Conservation (phyloP, 2,888 invertebrate species). For the Schrankia costaestrigalis region DNA sequence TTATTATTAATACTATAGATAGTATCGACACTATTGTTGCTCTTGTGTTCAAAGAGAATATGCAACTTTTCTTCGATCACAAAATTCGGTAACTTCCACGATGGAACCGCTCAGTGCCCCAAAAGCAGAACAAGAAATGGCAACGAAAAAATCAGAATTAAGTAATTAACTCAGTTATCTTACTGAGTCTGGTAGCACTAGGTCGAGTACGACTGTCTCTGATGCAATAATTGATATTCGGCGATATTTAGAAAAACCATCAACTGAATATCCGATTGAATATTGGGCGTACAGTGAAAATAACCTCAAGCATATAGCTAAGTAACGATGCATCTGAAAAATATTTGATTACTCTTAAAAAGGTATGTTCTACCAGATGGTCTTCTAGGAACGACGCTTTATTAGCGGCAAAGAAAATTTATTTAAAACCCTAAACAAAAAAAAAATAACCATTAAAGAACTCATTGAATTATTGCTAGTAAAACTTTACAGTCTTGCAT, state of each 20-base stretch:
- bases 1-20: neutral
- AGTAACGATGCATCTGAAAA: too few relatives aligned
- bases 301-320: neutral
- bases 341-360: too few relatives aligned
- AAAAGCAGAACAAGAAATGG: neutral
- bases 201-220: neutral
- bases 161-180: neutral
- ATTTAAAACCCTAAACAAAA: too few relatives aligned
- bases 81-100: neutral
- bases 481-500: slow-evolving; percentile 9
- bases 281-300: neutral
- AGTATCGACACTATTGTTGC: neutral
- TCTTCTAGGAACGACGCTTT: too few relatives aligned
- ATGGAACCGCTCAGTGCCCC: neutral
- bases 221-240: neutral
- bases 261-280: neutral
- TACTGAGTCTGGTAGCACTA: neutral
- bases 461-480: too few relatives aligned
- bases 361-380: too few relatives aligned
- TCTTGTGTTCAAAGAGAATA: neutral
- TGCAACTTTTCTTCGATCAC: neutral
- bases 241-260: neutral
- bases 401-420: too few relatives aligned
- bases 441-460: too few relatives aligned
- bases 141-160: neutral